Conservation (phyloP, 2,113 vertebrate genomes). For the Cryptotis parvus region DNA sequence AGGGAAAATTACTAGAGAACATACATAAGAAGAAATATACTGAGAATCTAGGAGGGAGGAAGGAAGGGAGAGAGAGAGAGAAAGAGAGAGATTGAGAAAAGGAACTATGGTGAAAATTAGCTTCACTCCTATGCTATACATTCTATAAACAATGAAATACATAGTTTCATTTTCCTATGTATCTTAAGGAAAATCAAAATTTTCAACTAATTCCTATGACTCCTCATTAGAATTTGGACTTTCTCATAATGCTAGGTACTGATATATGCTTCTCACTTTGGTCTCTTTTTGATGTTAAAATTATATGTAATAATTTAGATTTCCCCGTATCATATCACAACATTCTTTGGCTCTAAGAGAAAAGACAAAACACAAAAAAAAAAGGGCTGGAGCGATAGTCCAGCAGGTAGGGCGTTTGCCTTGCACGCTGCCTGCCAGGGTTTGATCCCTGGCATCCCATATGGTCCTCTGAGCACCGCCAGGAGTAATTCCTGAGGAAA, state of each 20-base stretch:
- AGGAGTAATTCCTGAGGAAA: no score
- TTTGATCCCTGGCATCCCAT: no score
- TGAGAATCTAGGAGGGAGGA: neutral
- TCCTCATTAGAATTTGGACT: neutral
- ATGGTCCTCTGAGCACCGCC: no score
- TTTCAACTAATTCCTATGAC: neutral
- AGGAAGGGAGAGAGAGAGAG: no score
- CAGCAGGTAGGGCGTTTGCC: no score
- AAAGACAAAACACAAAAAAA: no score
- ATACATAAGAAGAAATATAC: neutral
- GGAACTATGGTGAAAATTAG: neutral
- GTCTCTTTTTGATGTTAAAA: neutral
- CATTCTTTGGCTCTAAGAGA: neutral
- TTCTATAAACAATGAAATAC: no score
- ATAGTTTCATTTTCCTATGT: neutral
- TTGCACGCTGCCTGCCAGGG: no score
- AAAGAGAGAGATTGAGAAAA: no score
- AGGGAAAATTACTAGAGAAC: constrained; percentile 13
- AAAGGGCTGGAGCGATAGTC: no score
- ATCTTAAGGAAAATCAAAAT: neutral
- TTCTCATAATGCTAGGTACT: neutral
- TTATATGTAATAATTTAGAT: neutral
- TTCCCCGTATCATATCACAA: neutral
- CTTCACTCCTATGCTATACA: neutral
- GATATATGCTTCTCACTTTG: neutral